Evolutionary conservation across 2,888 invertebrate genomes (phyloP), one percentile per base, ranked within the genome.

Genomic region (Argyresthia goedartella): DNA sequence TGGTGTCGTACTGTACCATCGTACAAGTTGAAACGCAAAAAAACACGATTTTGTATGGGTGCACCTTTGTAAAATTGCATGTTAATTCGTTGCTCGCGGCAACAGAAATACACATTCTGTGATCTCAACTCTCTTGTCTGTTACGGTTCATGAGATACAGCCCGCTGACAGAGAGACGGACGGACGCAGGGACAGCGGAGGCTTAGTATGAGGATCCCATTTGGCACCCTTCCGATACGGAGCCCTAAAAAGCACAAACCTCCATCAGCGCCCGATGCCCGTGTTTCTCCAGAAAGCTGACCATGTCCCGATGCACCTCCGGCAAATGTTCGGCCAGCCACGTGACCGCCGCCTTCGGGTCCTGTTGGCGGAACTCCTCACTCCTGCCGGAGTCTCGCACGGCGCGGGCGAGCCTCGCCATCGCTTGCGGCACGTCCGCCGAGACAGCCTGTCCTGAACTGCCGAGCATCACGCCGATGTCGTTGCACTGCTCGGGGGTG

Each of bases 251-350:
- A 25, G 2, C 41, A 57, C 60, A 58, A 67, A 90, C 91, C 81
- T 92, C 92, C 73, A 89, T 89, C 47, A 90, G 73, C 53, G 88
- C 84, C 57, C 95, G 87, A 70, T 94, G 92, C 0, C 95, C 95
- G 62, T 95, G 93, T 50, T 87, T 79, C 13, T 88, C 69, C 52
- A 95, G 72, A 66, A 95, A 94, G 4, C 74, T 63, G 0, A 76
- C 64, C 25, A 92, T 88, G 49, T 88, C 74, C 1, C 73, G 59
- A 46, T 82, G 73, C 3, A 88, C 71, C 14, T 73, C 64, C 0
- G 88, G 84, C 50, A 87, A 76, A 58, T 91, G 87, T 0, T 66
- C 60, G 59, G 84, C 68, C 10, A 94, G 66, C 92, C 92, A 93
- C n/a, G 72, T 55, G 50, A 88, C 61, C 0, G 88, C 91, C 0